Percentiles rank a stretch among this genome's conserved stretches.
phyloP scores from a whole-genome alignment of 2,888 invertebrate genomes.

The Dryadula phaetusa region DNA sequence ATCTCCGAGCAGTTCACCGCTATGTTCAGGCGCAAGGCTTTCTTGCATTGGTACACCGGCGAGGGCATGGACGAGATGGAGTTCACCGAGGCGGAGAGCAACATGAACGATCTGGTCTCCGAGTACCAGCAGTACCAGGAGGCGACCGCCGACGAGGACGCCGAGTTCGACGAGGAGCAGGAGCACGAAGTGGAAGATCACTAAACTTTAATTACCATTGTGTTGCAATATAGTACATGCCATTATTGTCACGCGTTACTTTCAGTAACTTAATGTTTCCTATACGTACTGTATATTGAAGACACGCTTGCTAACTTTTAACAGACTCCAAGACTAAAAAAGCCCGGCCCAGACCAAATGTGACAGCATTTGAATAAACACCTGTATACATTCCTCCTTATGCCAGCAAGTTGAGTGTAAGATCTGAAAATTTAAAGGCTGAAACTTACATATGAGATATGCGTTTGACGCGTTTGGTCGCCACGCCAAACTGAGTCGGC shows the following conservation, averaged over 20 bases:
- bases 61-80: constrained; percentile 96
- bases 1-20: constrained; percentile 96
- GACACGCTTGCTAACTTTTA: constrained; percentile 81
- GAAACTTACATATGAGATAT: constrained; percentile 56
- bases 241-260: constrained; percentile 76
- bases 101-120: constrained; percentile 96
- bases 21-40: constrained; percentile 97
- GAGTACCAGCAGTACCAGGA: constrained; percentile 98
- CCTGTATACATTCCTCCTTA: constrained; percentile 67
- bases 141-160: constrained; percentile 92
- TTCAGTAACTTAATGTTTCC: constrained; percentile 79
- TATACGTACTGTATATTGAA: constrained; percentile 64
- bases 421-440: constrained; percentile 77
- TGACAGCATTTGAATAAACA: constrained; percentile 61
- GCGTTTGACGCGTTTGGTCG: constrained; percentile 47
- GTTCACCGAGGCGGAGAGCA: constrained; percentile 97
- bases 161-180: constrained; percentile 91
- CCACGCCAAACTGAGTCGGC: constrained; percentile 69
- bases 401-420: constrained; percentile 65
- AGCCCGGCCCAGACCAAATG: constrained; percentile 65
- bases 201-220: constrained; percentile 52
- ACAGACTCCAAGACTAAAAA: constrained; percentile 79
- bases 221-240: constrained; percentile 67
- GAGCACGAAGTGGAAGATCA: constrained; percentile 88
- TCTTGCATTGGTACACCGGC: constrained; percentile 98